phyloP scores from a whole-genome alignment of 2,888 invertebrate genomes.

The Alviniconcha strummeri region DNA sequence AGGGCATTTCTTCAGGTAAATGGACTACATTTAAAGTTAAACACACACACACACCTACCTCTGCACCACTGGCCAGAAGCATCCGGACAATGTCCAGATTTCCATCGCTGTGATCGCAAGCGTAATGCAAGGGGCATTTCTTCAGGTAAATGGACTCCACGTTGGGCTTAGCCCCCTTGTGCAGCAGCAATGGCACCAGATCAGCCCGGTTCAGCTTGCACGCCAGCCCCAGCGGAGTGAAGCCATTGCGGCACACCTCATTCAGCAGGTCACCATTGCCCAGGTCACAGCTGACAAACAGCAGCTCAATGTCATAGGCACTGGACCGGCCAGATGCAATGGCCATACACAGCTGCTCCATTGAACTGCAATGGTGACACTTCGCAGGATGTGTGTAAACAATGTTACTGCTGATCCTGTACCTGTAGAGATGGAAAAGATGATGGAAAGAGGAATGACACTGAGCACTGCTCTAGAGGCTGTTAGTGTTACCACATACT shows the following conservation, averaged over 20 bases:
- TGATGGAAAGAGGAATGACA: too few species aligned
- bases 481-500: too few species aligned
- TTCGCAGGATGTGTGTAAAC: too few species aligned
- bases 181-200: slow-evolving; percentile 38
- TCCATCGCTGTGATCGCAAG: slow-evolving; percentile 38
- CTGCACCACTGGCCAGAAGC: slow-evolving; percentile 18
- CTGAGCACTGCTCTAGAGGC: too few species aligned
- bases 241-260: slow-evolving; percentile 15
- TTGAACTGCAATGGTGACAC: background rate
- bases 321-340: slow-evolving; percentile 21
- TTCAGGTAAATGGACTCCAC: slow-evolving; percentile 21
- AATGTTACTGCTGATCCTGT: too few species aligned
- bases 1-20: too few species aligned
- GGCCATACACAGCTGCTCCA: slow-evolving; percentile 14
- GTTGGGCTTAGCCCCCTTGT: slow-evolving; percentile 38
- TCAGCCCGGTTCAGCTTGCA: slow-evolving; percentile 40
- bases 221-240: slow-evolving; percentile 40
- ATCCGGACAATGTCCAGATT: slow-evolving; percentile 40
- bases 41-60: too few species aligned
- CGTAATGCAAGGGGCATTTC: slow-evolving; percentile 10
- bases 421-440: too few species aligned
- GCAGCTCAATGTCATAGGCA: slow-evolving; percentile 27
- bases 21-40: too few species aligned
- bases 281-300: background rate
- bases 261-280: background rate